Conservation (phyloP, 2,888 invertebrate genomes). For the Troides helena region DNA sequence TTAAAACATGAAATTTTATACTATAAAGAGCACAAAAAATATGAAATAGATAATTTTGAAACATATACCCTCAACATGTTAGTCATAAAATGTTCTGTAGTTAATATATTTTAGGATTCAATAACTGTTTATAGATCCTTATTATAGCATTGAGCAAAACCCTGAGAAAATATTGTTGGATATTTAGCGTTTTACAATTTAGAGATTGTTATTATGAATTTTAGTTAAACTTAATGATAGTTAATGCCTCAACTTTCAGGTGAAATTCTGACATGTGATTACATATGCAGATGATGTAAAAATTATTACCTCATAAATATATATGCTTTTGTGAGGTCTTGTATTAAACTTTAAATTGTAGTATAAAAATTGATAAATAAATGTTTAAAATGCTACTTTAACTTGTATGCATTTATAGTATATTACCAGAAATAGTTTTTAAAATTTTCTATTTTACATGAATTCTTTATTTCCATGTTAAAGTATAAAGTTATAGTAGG, state of each 20-base stretch:
- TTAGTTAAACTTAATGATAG: conserved; percentile 25
- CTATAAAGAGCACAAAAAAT: conserved; percentile 26
- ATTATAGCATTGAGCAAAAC: conserved; percentile 26
- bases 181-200: conserved; percentile 35
- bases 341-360: conserved; percentile 28
- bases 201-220: conserved; percentile 34
- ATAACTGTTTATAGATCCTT: conserved; percentile 24
- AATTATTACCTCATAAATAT: conserved; percentile 33
- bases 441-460: conserved; percentile 19
- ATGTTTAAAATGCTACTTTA: conserved; percentile 27
- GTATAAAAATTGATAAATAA: conserved; percentile 23
- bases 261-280: conserved; percentile 13
- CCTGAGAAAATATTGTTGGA: conserved; percentile 31
- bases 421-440: conserved; percentile 25
- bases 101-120: conserved; percentile 28
- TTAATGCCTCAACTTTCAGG: conserved; percentile 20
- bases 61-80: conserved; percentile 26
- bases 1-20: conserved; percentile 28
- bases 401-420: conserved; percentile 34
- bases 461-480: conserved; percentile 32
- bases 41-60: conserved; percentile 21
- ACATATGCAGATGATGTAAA: conserved; percentile 26
- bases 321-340: conserved; percentile 34
- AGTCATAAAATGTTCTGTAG: conserved; percentile 27
- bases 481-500: conserved; percentile 20